phyloP scores from a whole-genome alignment of 2,113 vertebrate species.

The Pygoscelis adeliae region DNA sequence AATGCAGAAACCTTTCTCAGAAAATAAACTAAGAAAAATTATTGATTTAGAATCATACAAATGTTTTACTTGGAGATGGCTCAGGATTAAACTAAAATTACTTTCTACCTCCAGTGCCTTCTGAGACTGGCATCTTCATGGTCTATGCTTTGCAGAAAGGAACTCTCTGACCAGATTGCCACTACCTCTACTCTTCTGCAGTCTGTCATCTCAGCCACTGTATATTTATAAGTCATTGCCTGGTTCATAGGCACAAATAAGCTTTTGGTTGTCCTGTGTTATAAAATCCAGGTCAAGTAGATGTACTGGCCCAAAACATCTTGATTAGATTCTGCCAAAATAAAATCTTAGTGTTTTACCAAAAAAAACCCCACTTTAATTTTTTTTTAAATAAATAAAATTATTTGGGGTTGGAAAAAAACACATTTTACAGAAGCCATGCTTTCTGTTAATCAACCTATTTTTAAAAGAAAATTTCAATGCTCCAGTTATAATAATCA shows the following conservation, averaged over 20 bases:
- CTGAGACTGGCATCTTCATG: background rate
- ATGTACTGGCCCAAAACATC: background rate
- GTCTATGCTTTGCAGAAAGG: background rate
- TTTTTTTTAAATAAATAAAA: background rate
- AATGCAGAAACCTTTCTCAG: background rate
- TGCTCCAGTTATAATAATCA: background rate
- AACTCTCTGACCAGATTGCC: background rate
- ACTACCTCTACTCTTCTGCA: background rate
- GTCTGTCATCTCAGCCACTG: background rate
- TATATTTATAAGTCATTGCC: background rate
- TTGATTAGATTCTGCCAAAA: background rate
- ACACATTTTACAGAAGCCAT: background rate
- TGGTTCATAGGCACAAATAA: fast-evolving
- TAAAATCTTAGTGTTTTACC: background rate
- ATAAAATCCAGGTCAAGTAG: background rate
- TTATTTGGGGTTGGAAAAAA: background rate
- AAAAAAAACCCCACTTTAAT: background rate
- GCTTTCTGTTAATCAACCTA: background rate
- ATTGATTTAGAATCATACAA: background rate
- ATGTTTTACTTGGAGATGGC: background rate
- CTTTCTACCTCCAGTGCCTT: background rate
- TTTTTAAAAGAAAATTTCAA: background rate
- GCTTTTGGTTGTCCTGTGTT: background rate
- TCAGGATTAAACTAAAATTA: background rate
- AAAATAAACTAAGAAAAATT: background rate